Evolutionary conservation across 1,140 invertebrate genomes (phyloP), one percentile per base, ranked within the genome.

Genomic region (Calliopsis andreniformis): DNA sequence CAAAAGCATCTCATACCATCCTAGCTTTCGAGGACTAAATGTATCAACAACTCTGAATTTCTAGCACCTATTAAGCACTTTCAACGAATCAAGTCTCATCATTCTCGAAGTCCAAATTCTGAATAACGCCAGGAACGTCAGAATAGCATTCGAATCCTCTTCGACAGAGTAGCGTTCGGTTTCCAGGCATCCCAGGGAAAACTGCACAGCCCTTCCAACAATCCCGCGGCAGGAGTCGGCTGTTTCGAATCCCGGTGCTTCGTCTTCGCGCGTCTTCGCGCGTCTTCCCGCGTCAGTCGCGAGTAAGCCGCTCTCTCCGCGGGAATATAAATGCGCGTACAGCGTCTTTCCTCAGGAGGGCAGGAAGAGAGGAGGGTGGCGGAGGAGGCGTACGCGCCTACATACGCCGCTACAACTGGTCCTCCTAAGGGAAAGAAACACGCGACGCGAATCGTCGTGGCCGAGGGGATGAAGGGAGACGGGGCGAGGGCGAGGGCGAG

Each of bases 301-400:
- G 69, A 64, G 73, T 78, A 66, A 66, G 67, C 68, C 32, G 32
- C 12, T 51, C 49, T 47, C 45, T 43, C 25, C 59, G 86, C 70
- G 67, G 76, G 79, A 85, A 87, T 88, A 86, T 84, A 89, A 89
- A 88, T 87, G 82, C 83, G 82, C 20, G 81, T 86, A 87, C 84
- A 87, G 82, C 86, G 82, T 84, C 81, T 84, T 81, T 69, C 14
- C n/a, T n/a, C n/a, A n/a, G 68, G 25, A 59, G 23, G 42, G 23
- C 45, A 43, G 47, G 53, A 32, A 25, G 42, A 35, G 58, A n/a
- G 66, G 28, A 23, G 18, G 53, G n/a, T 23, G 20, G 59, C 10
- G 18, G 32, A 28, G 45, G 12, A 47, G 43, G 64, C 45, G 56
- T 59, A 76, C 71, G 51, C 64, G 32, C 51, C 45, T 75, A 76